These are phyloP conservation scores for Spea hammondii DNA, from an alignment of 2,797 vertebrate species.

Conservation along the genomic window DNA sequence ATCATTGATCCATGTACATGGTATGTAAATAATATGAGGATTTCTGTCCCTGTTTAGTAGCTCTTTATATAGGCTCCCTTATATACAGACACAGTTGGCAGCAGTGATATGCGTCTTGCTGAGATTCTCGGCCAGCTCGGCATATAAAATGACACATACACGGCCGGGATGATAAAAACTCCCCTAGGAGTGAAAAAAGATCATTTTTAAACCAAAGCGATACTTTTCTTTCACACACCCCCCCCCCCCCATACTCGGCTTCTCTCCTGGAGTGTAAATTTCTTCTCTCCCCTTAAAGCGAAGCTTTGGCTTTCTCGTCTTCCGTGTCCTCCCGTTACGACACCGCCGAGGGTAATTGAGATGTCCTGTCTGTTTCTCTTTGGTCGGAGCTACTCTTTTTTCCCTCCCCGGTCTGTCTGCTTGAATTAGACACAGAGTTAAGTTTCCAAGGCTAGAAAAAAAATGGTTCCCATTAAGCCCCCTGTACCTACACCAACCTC, in stretches of 20 bases:
- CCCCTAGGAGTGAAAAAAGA: slow-evolving; percentile 3
- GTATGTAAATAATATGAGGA: too few species aligned
- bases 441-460: slow-evolving; percentile 69
- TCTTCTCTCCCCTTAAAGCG: slow-evolving; percentile 24
- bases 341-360: slow-evolving; percentile 80
- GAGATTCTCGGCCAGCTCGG: slow-evolving; percentile 3
- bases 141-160: slow-evolving; percentile 28
- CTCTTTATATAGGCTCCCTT: background rate
- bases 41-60: too few species aligned
- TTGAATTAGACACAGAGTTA: slow-evolving; percentile 81
- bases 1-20: too few species aligned
- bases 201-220: slow-evolving; percentile 42
- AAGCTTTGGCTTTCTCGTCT: slow-evolving; percentile 32
- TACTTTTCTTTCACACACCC: slow-evolving; percentile 5
- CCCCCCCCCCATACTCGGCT: background rate
- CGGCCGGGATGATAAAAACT: slow-evolving; percentile 30
- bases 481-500: slow-evolving; percentile 74
- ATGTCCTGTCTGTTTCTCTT: slow-evolving; percentile 71
- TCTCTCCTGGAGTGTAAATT: slow-evolving; percentile 22
- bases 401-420: slow-evolving; percentile 74
- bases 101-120: slow-evolving; percentile 14
- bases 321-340: slow-evolving; percentile 68
- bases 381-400: slow-evolving; percentile 67
- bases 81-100: background rate
- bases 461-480: slow-evolving; percentile 75